Evolutionary conservation across 2,888 invertebrate genomes (phyloP), one percentile per base, ranked within the genome.

Genomic region (Baccha elongata): DNA sequence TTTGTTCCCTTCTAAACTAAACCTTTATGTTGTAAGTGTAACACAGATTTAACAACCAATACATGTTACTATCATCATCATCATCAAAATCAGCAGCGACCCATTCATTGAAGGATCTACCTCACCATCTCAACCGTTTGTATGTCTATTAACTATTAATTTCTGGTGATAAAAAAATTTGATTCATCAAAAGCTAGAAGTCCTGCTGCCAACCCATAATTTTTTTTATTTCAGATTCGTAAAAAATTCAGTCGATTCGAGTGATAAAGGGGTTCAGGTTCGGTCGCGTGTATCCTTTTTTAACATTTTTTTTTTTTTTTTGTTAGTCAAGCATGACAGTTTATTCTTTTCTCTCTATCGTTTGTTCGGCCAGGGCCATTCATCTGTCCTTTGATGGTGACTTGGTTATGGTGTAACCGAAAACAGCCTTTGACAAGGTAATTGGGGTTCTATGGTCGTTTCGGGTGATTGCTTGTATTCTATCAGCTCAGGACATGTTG

Each of bases 161-260:
- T 83, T 42, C 76, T 83, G 81, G 76, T 83, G 81, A 72, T 83
- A 76, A 83, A 83, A n/a, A 83, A 83, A 83, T 83, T 72, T 72
- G 81, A 83, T 76, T 76, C 53, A 64, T 67, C 72, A 72, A 62
- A 60, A 35, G 53, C 42, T 32, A 53, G 35, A 52, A 17, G 44
- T 74, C 64, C 62, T 69, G 40, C 37, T 72, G 42, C 17, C 37
- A 4, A 37, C 15, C 19, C 37, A 26, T 10, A 13, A 11, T 15
- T 60, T 29, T 53, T 58, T n/a, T 52, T 72, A 15, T 65, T 64
- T 72, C 72, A 76, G 72, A 76, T 72, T 81, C 55, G 76, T 83
- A 26, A 83, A 83, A 76, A 72, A 83, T 83, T 83, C 71, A 83
- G 76, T 50, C 46, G 55, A 50, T 50, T 42, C 50, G 55, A 67